Conservation (phyloP, 1,140 invertebrate genomes). For the Scaptomyza hsui region DNA sequence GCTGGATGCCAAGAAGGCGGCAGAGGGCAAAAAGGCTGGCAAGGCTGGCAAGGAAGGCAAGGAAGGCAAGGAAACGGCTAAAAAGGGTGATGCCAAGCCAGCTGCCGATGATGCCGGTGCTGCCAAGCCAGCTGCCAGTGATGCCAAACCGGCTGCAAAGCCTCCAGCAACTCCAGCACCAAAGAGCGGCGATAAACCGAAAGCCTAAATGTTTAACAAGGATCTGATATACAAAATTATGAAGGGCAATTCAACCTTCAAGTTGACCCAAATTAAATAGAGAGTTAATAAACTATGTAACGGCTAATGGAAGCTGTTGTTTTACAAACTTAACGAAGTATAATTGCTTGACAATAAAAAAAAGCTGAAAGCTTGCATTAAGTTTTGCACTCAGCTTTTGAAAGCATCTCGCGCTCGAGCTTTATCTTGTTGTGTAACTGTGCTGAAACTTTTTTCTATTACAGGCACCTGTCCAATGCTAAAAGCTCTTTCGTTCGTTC, state of each 20-base stretch:
- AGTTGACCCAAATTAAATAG: neutral
- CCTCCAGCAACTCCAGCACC: neutral
- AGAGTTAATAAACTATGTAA: neutral
- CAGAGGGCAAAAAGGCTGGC: neutral
- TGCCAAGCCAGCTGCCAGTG: neutral
- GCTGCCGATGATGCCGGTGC: neutral
- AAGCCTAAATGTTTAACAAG: neutral
- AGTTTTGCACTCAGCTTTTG: too few relatives aligned
- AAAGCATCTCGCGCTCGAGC: too few relatives aligned
- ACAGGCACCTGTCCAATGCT: neutral
- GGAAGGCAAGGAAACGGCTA: neutral
- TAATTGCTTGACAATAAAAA: too few relatives aligned
- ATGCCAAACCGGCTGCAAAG: neutral
- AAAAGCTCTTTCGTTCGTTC: constrained; percentile 1
- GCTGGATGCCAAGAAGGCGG: constrained; percentile 6
- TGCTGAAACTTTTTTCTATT: neutral
- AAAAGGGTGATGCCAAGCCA: neutral
- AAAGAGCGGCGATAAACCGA: neutral
- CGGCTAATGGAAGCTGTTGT: neutral
- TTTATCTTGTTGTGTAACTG: too few relatives aligned
- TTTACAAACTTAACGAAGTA: neutral
- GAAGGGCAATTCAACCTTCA: neutral
- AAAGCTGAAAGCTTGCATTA: too few relatives aligned
- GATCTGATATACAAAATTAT: too few relatives aligned
- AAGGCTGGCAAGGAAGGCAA: neutral